Base-by-base conservation (phyloP, 2,888 invertebrate genomes). In the Andrena dorsata region DNA sequence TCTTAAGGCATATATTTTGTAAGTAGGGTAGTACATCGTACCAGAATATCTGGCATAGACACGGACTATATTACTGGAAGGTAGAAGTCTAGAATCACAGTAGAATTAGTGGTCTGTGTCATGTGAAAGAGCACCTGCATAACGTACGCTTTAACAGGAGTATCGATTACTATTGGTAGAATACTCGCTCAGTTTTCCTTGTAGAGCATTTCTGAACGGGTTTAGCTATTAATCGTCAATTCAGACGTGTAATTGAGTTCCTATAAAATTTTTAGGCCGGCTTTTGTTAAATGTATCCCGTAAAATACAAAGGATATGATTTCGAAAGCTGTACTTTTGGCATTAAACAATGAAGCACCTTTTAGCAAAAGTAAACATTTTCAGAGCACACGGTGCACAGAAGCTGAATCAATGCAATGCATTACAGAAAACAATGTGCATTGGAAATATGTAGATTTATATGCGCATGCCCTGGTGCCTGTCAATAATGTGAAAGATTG, bases 391-490 rank as follows among this genome's bases (percentile, higher is more conserved):
- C 23, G 6, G 41, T 26, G 32, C 51, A 41, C n/a, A 16, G 56
- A 49, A 35, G 49, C 1, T 35, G 47, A n/a, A 58, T 28, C 47
- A 53, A 49, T n/a, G 2, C 13, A 26, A 20, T 32, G 26, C 20
- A 16, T 8, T 53, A 41, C n/a, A 20, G n/a, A 16, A 68, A n/a
- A 32, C 30, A 30, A 7, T 66, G 23, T 30, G n/a, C 51, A 13
- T 20, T 41, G 51, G 8, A 71, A 80, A 78, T 78, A 65, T 60
- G 58, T 41, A 65, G 65, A 78, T 80, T 78, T 78, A 72, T 80
- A 78, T 78, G 64, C 80, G 64, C 60, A 51, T 60, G 51, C 58
- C 71, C 64, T 65, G 71, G 58, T 65, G 26, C 58, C 30, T 60
- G 71, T 78, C 79, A 65, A 80, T 65, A 80, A 77, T 63, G 41